These are phyloP conservation scores for Numida meleagris DNA, from an alignment of 2,113 vertebrate genomes.

Conservation along the genomic window DNA sequence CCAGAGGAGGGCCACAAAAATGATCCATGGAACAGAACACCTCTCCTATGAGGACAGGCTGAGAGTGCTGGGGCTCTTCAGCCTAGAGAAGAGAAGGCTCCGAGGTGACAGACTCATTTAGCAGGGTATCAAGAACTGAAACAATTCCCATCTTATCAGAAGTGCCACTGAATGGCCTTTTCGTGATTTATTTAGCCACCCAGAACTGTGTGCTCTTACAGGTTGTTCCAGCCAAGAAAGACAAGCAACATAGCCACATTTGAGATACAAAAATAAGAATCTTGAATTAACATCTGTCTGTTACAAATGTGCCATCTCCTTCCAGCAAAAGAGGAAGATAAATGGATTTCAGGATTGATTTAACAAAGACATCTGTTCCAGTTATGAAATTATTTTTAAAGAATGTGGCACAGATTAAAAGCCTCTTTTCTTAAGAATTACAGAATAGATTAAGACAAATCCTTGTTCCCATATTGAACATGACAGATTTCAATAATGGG, in stretches of 20 bases:
- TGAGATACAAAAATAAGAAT: background rate
- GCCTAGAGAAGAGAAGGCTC: no score
- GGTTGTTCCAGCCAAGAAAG: background rate
- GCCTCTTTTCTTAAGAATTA: background rate
- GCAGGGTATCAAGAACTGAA: background rate
- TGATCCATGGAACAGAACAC: no score
- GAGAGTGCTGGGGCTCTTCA: no score
- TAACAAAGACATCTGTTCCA: background rate
- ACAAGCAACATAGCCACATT: accelerated
- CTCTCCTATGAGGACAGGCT: no score
- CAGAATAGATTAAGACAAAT: background rate
- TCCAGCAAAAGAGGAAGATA: background rate
- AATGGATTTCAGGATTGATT: background rate
- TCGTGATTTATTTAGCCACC: background rate
- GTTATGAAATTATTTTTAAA: background rate
- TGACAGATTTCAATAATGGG: background rate
- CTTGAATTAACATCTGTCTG: background rate
- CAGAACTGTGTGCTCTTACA: accelerated
- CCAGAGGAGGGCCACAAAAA: no score
- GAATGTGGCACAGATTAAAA: background rate
- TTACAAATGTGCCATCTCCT: background rate
- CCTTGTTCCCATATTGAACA: background rate
- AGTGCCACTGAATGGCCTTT: background rate
- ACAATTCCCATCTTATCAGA: background rate
- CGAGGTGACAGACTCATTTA: no score